Base-by-base conservation (phyloP, 2,113 vertebrate species). In the Gila orcuttii region DNA sequence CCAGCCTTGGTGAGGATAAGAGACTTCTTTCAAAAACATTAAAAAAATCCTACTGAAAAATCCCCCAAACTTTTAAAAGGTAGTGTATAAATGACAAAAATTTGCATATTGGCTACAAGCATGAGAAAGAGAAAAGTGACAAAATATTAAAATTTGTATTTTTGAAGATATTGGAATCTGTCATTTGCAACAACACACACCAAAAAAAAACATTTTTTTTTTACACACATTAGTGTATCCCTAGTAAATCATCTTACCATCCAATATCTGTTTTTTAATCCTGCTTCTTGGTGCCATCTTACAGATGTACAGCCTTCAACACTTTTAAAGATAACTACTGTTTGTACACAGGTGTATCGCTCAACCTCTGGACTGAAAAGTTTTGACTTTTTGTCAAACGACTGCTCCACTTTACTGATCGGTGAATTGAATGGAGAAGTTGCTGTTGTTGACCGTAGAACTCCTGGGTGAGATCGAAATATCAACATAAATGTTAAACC, bases 331-430 rank as follows among this genome's bases (percentile, higher is more conserved):
- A 45, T 52, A 52, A 82, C 19, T 11, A 69, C n/a, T 33, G 52
- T 77, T 39, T 85, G 81, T 12, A 75, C 69, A 3, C 55, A 99
- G 97, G 89, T 98, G 0, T 96, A 93, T 86, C 92, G 94, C 66
- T 87, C 90, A 45, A 92, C 95, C 1, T 76, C 90, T 0, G 84
- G 87, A 10, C 90, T 96, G 2, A 96, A 94, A 60, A 96, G 93
- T 3, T 99, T 98, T 39, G 96, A 96, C 91, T 98, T 97, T 87
- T 57, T 97, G 93, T 93, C 94, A 0, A 90, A 89, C 10, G 93
- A 91, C 28, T 95, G 92, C 78, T 93, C 87, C 12, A 96, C 93
- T 0, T 90, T 96, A 3, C 0, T 98, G 0, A 93, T 97, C 0
- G 91, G 95, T 6, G 87, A 90, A 36, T 96, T 93, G 94, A 85